Evolutionary conservation across 2,888 invertebrate species (phyloP).

Genomic region (Caenorhabditis macrosperma): DNA sequence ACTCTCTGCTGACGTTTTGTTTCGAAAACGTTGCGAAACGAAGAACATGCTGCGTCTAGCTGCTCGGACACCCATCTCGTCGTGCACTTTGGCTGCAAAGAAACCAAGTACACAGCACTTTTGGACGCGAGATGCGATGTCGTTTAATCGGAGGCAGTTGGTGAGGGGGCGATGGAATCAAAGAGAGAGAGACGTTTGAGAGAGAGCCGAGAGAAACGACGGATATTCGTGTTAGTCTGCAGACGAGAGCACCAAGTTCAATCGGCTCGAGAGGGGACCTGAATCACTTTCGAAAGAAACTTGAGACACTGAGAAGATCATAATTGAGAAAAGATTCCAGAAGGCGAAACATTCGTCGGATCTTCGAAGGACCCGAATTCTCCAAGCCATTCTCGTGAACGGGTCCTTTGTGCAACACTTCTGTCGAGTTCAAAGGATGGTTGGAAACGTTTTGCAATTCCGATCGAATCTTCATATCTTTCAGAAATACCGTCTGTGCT

Average conservation of each 20-base stretch:
- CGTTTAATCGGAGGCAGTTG: slow-evolving; percentile 17
- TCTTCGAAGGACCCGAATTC: not conserved
- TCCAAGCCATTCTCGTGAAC: slow-evolving; percentile 17
- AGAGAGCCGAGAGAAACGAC: not conserved
- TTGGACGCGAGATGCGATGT: not conserved
- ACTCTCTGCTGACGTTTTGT: slow-evolving; percentile 8
- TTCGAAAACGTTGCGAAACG: slow-evolving; percentile 47
- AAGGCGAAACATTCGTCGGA: slow-evolving; percentile 39
- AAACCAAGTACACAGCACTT: slow-evolving; percentile 20
- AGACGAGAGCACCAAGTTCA: slow-evolving; percentile 5
- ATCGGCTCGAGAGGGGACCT: not conserved
- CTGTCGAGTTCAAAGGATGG: slow-evolving; percentile 15
- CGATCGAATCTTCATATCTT: not conserved
- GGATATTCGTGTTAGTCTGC: not conserved
- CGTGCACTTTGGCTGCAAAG: slow-evolving; percentile 41
- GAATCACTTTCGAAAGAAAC: not conserved
- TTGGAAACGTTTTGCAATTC: no score
- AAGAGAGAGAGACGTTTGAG: not conserved
- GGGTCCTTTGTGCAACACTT: slow-evolving; percentile 21
- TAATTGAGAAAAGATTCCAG: slow-evolving; percentile 11
- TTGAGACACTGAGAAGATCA: not conserved
- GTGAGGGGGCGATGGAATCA: slow-evolving; percentile 24
- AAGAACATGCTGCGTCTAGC: slow-evolving; percentile 24
- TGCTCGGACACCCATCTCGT: not conserved
- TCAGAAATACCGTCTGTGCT: slow-evolving; percentile 20